Conservation (phyloP, 2,113 vertebrate genomes). For the Chelonoidis abingdonii region DNA sequence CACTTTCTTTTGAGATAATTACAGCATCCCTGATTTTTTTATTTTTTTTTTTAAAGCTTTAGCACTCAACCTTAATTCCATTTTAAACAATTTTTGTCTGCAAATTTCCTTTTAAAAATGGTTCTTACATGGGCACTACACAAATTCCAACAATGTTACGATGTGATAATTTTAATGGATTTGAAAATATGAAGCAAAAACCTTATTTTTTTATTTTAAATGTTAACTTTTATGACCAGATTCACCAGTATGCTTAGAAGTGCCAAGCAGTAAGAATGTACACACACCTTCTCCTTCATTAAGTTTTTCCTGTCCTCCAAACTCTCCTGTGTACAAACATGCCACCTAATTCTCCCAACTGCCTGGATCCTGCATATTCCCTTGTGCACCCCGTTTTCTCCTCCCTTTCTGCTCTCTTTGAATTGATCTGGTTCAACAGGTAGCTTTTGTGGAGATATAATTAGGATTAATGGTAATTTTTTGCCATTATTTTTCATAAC, state of each 20-base stretch:
- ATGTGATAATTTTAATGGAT: neutral
- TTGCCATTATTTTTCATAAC: neutral
- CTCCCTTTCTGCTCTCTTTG: neutral
- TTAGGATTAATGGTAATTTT: neutral
- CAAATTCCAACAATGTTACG: neutral
- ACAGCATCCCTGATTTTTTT: neutral
- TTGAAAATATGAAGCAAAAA: neutral
- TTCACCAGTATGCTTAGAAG: neutral
- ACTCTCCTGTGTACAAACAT: no score
- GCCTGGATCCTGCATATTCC: neutral
- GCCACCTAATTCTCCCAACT: neutral
- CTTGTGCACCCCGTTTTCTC: neutral
- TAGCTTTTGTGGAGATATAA: neutral
- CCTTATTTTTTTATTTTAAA: neutral
- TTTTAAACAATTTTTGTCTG: neutral
- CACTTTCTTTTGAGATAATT: neutral
- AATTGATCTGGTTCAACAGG: neutral
- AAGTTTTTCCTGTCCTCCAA: no score
- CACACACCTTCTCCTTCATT: neutral
- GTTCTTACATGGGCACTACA: neutral
- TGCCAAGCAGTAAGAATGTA: neutral
- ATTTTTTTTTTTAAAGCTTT: accelerated
- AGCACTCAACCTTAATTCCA: neutral
- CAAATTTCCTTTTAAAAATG: neutral
- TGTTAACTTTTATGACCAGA: neutral